A percentile compares a stretch with the other conserved stretches of the same genome.
These are phyloP conservation scores for Rhinoderma darwinii DNA, from an alignment of 2,113 vertebrate species.

Conservation along the genomic window DNA sequence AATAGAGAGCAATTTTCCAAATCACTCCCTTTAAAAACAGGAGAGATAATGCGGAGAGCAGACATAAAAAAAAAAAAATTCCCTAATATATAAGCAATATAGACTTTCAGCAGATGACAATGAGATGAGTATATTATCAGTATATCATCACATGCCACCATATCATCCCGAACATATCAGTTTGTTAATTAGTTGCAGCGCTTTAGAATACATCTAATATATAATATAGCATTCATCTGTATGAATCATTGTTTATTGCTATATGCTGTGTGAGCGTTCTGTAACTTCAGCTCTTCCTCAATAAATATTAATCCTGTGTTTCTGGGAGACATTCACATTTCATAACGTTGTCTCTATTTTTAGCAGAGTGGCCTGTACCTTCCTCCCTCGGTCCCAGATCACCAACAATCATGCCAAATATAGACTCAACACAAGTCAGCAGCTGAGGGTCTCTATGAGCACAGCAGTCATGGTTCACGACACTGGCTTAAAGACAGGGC, in stretches of 20 bases:
- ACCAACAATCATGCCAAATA: slow-evolving; percentile 57
- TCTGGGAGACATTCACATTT: slow-evolving; percentile 35
- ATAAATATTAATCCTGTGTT: slow-evolving; percentile 38
- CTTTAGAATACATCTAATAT: background rate
- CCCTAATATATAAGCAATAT: no score
- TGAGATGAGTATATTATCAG: background rate
- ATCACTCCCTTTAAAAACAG: no score
- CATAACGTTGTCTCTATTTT: slow-evolving; percentile 33
- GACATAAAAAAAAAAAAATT: no score
- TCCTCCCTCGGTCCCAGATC: slow-evolving; percentile 33
- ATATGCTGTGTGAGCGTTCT: background rate
- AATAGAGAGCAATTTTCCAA: no score
- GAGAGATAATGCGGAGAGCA: no score
- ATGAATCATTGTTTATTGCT: background rate
- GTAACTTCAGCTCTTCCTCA: slow-evolving; percentile 10
- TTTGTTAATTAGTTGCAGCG: no score
- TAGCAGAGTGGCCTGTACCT: slow-evolving; percentile 8
- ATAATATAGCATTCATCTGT: background rate
- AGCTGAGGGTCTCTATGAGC: slow-evolving; percentile 41
- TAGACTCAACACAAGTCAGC: slow-evolving; percentile 46
- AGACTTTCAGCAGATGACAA: no score
- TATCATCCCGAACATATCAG: background rate
- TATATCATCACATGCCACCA: background rate
- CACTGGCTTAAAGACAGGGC: slow-evolving; percentile 52
- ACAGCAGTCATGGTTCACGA: slow-evolving; percentile 52